phyloP scores from a whole-genome alignment of 2,888 invertebrate species.

The Sthenelais limicola region DNA sequence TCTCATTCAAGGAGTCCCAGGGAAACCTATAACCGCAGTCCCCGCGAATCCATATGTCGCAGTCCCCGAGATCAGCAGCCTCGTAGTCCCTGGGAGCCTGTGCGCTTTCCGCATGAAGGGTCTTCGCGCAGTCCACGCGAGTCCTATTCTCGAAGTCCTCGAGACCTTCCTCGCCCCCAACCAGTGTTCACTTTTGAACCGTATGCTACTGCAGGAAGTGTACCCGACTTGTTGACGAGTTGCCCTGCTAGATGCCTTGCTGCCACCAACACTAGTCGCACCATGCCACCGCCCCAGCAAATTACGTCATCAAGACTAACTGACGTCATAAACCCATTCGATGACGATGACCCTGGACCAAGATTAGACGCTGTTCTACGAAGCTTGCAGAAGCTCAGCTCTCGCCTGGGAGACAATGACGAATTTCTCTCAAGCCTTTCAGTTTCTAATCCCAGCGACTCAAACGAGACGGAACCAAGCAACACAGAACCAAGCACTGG shows the following conservation, averaged over 20 bases:
- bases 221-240: constrained; percentile 13
- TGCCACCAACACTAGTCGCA: constrained; percentile 27
- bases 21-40: constrained; percentile 24
- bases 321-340: constrained; percentile 5
- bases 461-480: neutral
- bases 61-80: constrained; percentile 23
- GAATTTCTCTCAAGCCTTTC: constrained; percentile 31
- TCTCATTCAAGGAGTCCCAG: constrained; percentile 17
- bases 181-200: constrained; percentile 31
- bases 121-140: constrained; percentile 29
- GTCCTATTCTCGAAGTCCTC: constrained; percentile 22
- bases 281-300: neutral
- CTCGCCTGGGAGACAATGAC: constrained; percentile 37
- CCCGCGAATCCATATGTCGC: constrained; percentile 19
- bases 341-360: constrained; percentile 41
- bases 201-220: constrained; percentile 27
- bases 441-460: neutral
- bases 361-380: constrained; percentile 35
- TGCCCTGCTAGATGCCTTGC: constrained; percentile 27
- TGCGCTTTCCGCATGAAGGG: neutral
- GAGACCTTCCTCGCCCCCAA: constrained; percentile 20
- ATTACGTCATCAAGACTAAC: too few relatives aligned
- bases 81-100: constrained; percentile 8
- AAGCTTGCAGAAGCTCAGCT: constrained; percentile 33
- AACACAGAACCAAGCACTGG: neutral